Evolutionary conservation across 2,888 invertebrate genomes (phyloP), one percentile per base, ranked within the genome.

Genomic region (Erebia palarica): DNA sequence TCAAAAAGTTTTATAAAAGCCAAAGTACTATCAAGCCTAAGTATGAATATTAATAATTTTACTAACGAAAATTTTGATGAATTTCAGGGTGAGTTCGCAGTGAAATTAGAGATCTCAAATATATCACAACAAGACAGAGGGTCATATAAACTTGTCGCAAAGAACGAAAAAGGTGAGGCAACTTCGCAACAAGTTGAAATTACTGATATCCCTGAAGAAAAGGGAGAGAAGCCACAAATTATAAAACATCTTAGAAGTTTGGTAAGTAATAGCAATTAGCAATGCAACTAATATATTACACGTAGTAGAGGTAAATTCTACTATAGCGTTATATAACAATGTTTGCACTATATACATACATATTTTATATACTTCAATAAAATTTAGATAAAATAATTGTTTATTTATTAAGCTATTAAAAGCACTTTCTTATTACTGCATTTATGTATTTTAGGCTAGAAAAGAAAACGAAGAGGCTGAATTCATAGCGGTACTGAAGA

Each of bases 91-190:
- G 98, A 98, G 94, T 98, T 97, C 82, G 95, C 97, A 73, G 96
- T 98, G 18, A 97, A 97, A 94, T 94, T 98, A 81, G 98, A 98
- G 94, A 98, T 98, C 79, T 96, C 96, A 76, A 96, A 97, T 82
- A 96, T 97, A 44, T 95, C 96, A 75, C 95, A 96, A 83, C 91
- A 92, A 21, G 98, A 98, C 87, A 97, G 97, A 88, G 98, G 98
- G 77, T 94, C 96, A 72, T 98, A 98, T 89, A 98, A 98, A 89
- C 92, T 98, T 79, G 95, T 98, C 8, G 98, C 98, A 36, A 97
- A 96, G 86, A 98, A 98, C 86, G 98, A 98, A 81, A 98, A 98
- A 88, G 98, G 98, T 76, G 97, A 98, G 88, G 98, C 97, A 14
- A 96, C 96, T 14, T 98, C 98, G 42, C 97, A 98, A 87, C 94